Evolutionary conservation across 2,113 vertebrate species (phyloP), one percentile per base, ranked within the genome.

Genomic region (Scartelaos histophorus): DNA sequence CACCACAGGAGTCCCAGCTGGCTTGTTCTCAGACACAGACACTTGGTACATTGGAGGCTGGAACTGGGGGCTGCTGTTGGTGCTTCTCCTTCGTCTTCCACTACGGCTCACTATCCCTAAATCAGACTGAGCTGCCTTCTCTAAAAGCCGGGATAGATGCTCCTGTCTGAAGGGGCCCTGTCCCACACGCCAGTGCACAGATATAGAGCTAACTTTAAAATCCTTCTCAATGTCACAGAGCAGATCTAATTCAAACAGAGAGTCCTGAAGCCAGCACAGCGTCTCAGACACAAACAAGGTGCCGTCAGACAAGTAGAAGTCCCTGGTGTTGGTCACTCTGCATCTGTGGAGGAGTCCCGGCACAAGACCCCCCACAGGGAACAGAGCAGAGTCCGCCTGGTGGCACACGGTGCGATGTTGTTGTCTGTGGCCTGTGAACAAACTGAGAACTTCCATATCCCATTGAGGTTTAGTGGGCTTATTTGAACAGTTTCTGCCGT

Each of bases 11-110:
- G 96, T 97, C 17, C 96, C 96, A 0, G 93, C 92, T 0, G 95
- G 95, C 67, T 68, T 92, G 85, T 99, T 99, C 90, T 99, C 97
- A 0, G 94, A 90, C 82, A 98, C 95, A 0, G 94, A 92, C 71
- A 95, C 97, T 86, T 98, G 96, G 92, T 99, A 99, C 92, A 95
- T 97, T 34, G 96, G 94, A 4, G 95, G 95, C 76, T 97, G 95
- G 84, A 99, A 99, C 90, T 98, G 96, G 0, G 97, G 97, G 0
- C 92, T 94, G 17, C 85, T 88, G 86, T 98, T 98, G 45, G 93
- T 79, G 66, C 94, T 95, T 81, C 96, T 95, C 84, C 91, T 94
- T 51, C 74, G 73, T 16, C 96, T 66, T 43, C 21, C 61, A 12
- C 34, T 64, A 29, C 60, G 94, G 76, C 85, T 89, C 64, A 91